Evolutionary conservation across 2,113 vertebrate species (phyloP).

Genomic region (Callocephalon fimbriatum): DNA sequence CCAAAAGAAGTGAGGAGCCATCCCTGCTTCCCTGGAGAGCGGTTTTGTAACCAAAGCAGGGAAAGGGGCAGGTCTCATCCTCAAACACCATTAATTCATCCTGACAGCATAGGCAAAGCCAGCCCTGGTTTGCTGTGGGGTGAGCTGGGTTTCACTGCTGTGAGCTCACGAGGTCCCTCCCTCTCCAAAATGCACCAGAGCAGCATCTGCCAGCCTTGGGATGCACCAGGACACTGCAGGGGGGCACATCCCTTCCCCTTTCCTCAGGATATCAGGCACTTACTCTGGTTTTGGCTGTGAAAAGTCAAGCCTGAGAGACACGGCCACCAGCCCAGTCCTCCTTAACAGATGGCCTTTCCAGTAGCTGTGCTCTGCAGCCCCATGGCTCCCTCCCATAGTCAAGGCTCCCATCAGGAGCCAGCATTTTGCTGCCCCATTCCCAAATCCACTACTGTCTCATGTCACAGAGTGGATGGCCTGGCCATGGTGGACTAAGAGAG

Average conservation of each 20-base stretch:
- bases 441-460: neutral
- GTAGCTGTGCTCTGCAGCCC: neutral
- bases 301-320: neutral
- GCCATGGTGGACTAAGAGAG: neutral
- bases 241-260: rapidly evolving
- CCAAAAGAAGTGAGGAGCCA: constrained; percentile 26
- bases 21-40: neutral
- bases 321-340: neutral
- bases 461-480: neutral
- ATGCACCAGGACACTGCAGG: neutral
- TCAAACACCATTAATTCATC: neutral
- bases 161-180: rapidly evolving
- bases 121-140: rapidly evolving
- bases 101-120: neutral
- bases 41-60: neutral
- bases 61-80: neutral
- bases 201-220: rapidly evolving
- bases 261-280: rapidly evolving
- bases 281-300: neutral
- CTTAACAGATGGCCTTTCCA: neutral
- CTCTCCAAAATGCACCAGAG: neutral
- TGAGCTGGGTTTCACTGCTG: neutral
- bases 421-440: neutral
- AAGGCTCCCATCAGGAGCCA: neutral
- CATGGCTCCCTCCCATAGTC: rapidly evolving